Evolutionary conservation across 2,797 vertebrate species (phyloP).

Genomic region (Sebastolobus alascanus): DNA sequence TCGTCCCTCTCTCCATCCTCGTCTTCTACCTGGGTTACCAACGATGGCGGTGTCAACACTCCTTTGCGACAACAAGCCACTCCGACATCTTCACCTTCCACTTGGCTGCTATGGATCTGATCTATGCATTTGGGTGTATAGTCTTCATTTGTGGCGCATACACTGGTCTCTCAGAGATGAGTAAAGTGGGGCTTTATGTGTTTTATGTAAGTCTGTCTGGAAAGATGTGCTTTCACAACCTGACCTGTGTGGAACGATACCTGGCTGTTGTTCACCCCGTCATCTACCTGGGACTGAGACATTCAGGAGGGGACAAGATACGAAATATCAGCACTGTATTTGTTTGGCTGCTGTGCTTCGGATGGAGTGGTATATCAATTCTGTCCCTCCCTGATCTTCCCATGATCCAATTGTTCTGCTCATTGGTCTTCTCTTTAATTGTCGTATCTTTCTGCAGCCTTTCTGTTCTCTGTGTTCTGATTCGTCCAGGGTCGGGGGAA

Average conservation of each 20-base stretch:
- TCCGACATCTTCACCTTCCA: no score
- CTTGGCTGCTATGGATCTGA: no score
- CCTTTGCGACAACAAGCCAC: no score
- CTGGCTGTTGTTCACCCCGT: constrained; percentile 57
- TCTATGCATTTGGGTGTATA: accelerated
- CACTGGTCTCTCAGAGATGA: accelerated
- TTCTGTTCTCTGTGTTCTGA: constrained; percentile 3
- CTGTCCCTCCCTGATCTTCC: accelerated
- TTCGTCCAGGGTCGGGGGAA: no score
- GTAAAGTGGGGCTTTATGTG: accelerated
- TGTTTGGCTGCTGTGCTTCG: constrained; percentile 21
- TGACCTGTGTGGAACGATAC: constrained; percentile 52
- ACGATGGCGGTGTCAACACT: no score
- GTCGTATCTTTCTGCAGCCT: background rate
- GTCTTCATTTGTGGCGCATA: no score
- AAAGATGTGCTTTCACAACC: background rate
- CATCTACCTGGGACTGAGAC: constrained; percentile 45
- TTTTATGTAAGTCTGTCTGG: accelerated
- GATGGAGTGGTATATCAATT: accelerated
- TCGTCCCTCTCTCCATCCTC: no score
- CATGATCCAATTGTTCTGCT: accelerated
- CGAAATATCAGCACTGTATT: background rate
- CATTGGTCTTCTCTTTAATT: background rate
- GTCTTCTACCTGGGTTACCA: no score
- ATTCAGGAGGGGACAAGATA: background rate